Percentiles rank a stretch among this genome's conserved stretches.
phyloP scores from a whole-genome alignment of 2,888 invertebrate genomes.

The Xanthorhoe spadicearia region DNA sequence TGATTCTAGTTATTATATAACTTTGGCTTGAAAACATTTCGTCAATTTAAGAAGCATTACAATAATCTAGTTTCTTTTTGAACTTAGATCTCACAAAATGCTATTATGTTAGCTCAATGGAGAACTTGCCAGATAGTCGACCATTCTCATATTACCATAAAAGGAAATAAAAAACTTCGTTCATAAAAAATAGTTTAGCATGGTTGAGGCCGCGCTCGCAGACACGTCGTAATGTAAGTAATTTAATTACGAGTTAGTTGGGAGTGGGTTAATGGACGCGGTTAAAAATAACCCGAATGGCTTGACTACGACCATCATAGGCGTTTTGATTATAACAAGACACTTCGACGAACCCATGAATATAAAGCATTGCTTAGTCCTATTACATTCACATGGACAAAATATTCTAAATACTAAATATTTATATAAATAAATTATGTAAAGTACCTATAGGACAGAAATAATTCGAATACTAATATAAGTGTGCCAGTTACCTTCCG shows the following conservation, averaged over 20 bases:
- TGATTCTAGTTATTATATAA: not conserved
- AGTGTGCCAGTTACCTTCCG: not conserved
- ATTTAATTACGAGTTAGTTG: slow-evolving; percentile 22
- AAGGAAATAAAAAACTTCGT: not conserved
- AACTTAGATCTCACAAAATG: not conserved
- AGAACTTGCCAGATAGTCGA: not conserved
- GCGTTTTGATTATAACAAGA: slow-evolving; percentile 19
- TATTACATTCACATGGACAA: slow-evolving; percentile 9
- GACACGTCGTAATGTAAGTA: slow-evolving; percentile 15
- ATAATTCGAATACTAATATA: not conserved
- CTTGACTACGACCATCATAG: slow-evolving; percentile 18
- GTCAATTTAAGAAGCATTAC: not conserved
- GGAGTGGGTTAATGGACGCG: slow-evolving; percentile 35
- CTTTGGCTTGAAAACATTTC: not conserved
- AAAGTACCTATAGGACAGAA: not conserved
- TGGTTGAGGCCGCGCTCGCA: not conserved
- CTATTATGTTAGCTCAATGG: not conserved
- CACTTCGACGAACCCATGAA: slow-evolving; percentile 10
- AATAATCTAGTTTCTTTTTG: not conserved
- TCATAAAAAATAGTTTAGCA: not conserved
- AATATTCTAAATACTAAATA: slow-evolving; percentile 10
- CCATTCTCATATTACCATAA: not conserved
- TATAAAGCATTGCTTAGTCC: slow-evolving; percentile 4
- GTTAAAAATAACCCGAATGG: slow-evolving; percentile 34
- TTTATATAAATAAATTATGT: not conserved